Conservation (phyloP, 1,140 invertebrate genomes). For the Eurytemora carolleeae region DNA sequence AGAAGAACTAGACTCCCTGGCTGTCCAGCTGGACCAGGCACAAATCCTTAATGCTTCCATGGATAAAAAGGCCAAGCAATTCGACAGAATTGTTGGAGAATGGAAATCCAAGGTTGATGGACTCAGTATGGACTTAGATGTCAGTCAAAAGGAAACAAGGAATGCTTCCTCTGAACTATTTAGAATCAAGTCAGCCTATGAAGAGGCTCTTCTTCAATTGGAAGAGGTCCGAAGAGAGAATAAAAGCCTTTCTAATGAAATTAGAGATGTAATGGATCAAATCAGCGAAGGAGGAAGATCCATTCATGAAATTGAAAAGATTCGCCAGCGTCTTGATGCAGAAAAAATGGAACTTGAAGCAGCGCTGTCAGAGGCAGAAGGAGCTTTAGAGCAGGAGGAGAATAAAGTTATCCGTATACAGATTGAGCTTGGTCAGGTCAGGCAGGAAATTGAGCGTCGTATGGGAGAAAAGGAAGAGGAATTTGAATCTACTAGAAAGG, state of each 20-base stretch:
- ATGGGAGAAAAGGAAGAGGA: constrained; percentile 42
- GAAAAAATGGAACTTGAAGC: constrained; percentile 43
- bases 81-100: constrained; percentile 97
- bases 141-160: constrained; percentile 18
- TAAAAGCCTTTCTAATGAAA: constrained; percentile 32
- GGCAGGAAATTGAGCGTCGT: constrained; percentile 38
- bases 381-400: constrained; percentile 38
- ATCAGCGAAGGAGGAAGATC: no score
- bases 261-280: constrained; percentile 39
- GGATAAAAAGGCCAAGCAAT: constrained; percentile 96
- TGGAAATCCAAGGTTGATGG: constrained; percentile 92
- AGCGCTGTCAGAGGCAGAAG: constrained; percentile 41
- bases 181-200: constrained; percentile 29
- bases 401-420: constrained; percentile 32
- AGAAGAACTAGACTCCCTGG: constrained; percentile 92
- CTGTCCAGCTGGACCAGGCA: constrained; percentile 89
- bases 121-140: constrained; percentile 33
- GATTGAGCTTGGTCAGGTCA: constrained; percentile 35
- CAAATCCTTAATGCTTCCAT: constrained; percentile 82
- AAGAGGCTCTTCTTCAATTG: constrained; percentile 29
- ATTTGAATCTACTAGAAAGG: constrained; percentile 40
- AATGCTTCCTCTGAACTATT: constrained; percentile 33
- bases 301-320: constrained; percentile 41
- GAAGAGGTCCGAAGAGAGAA: constrained; percentile 33
- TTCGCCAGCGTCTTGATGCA: constrained; percentile 35